These are phyloP conservation scores for Orchesella cincta DNA, from an alignment of 1,140 invertebrate species.

Conservation along the genomic window DNA sequence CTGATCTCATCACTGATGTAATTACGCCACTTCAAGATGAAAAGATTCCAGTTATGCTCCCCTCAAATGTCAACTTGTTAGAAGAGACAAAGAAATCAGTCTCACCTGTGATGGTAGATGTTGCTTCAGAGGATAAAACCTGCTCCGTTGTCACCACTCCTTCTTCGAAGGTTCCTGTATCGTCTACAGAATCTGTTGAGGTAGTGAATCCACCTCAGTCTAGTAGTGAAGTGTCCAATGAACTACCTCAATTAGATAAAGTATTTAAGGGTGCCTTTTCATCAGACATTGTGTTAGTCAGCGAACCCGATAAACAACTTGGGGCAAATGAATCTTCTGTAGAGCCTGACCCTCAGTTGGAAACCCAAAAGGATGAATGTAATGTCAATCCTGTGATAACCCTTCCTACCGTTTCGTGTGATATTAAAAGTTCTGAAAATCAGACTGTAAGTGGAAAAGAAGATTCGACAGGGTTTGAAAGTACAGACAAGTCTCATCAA, in stretches of 20 bases:
- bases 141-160: no score
- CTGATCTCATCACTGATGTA: no score
- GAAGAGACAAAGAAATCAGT: no score
- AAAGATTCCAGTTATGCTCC: no score
- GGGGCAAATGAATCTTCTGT: background rate
- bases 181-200: background rate
- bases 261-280: conserved; percentile 18
- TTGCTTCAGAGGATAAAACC: no score
- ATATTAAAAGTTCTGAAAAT: background rate
- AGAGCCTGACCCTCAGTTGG: background rate
- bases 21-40: no score
- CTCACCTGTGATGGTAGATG: no score
- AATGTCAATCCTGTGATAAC: conserved; percentile 30
- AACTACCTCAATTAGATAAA: background rate
- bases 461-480: background rate
- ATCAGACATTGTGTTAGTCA: background rate
- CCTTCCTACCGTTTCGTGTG: conserved; percentile 23
- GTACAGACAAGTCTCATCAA: background rate
- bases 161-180: no score
- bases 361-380: conserved; percentile 26
- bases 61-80: no score
- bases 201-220: background rate
- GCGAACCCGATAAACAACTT: background rate
- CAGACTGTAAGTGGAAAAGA: background rate
- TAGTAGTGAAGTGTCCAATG: background rate